Evolutionary conservation across 2,888 invertebrate species (phyloP).

Genomic region (Rhamphomyia laevipes): DNA sequence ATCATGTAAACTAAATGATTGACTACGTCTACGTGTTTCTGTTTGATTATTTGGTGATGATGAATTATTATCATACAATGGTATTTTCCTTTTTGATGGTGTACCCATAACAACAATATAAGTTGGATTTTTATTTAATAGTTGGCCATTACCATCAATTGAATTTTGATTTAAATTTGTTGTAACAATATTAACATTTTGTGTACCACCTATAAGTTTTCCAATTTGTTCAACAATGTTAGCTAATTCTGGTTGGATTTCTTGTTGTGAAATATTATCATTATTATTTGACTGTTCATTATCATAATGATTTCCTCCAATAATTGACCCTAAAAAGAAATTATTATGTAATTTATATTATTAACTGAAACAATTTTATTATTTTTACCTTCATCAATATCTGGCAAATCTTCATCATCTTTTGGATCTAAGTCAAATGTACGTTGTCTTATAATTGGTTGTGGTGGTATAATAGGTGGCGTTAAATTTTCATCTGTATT

Average conservation of each 20-base stretch:
- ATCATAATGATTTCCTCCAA: too few relatives aligned
- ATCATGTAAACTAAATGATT: conserved; percentile 11
- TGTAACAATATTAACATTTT: conserved; percentile 15
- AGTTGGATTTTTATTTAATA: conserved; percentile 8
- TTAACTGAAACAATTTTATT: background rate
- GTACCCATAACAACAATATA: conserved; percentile 13
- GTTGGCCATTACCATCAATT: background rate
- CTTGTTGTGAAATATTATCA: background rate
- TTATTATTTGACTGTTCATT: too few relatives aligned
- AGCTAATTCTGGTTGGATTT: background rate
- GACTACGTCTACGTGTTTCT: conserved; percentile 7
- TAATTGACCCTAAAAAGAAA: too few relatives aligned
- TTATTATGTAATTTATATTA: too few relatives aligned
- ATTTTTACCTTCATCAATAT: background rate
- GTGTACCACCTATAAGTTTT: conserved; percentile 16
- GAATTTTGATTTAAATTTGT: conserved; percentile 8
- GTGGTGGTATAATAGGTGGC: conserved; percentile 10
- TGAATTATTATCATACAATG: background rate
- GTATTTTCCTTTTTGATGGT: background rate
- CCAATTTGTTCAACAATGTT: conserved; percentile 23
- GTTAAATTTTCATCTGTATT: background rate
- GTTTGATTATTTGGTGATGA: conserved; percentile 3
- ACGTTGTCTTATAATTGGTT: conserved; percentile 21
- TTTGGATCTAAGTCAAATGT: conserved; percentile 24
- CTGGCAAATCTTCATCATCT: conserved; percentile 8